phyloP scores from a whole-genome alignment of 2,113 vertebrate species.

The Miniopterus natalensis region DNA sequence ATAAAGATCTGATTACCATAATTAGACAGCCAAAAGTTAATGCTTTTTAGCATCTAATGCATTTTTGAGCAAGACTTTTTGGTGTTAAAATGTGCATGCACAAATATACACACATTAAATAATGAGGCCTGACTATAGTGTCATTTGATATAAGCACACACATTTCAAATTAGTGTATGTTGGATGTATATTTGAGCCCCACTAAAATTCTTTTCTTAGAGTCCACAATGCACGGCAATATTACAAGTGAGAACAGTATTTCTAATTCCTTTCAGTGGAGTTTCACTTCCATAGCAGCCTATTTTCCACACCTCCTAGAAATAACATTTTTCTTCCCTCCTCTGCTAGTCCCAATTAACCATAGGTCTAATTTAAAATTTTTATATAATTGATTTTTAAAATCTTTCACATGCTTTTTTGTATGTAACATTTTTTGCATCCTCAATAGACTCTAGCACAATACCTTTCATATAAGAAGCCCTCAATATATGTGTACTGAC shows the following conservation, averaged over 20 bases:
- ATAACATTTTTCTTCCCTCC: not conserved
- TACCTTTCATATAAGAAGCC: not conserved
- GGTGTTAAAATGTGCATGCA: not conserved
- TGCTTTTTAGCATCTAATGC: not conserved
- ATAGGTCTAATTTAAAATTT: constrained; percentile 17
- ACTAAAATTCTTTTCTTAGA: not conserved
- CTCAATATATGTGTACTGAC: not conserved
- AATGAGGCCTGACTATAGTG: not conserved
- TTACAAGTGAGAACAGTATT: not conserved
- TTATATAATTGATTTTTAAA: not conserved
- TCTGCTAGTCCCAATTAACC: not conserved
- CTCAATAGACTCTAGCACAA: not conserved
- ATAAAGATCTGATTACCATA: not conserved
- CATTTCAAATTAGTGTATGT: not conserved
- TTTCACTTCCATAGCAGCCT: not conserved
- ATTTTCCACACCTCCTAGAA: not conserved
- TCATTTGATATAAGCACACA: not conserved
- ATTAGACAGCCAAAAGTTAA: not conserved
- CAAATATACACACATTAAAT: not conserved
- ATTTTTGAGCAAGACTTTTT: constrained; percentile 5
- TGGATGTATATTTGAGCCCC: not conserved
- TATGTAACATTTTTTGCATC: not conserved
- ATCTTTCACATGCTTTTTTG: constrained; percentile 2
- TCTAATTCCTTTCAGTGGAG: not conserved
- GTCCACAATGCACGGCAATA: not conserved